Evolutionary conservation across 1,140 invertebrate genomes (phyloP), one percentile per base, ranked within the genome.

Genomic region (Batillaria attramentaria): DNA sequence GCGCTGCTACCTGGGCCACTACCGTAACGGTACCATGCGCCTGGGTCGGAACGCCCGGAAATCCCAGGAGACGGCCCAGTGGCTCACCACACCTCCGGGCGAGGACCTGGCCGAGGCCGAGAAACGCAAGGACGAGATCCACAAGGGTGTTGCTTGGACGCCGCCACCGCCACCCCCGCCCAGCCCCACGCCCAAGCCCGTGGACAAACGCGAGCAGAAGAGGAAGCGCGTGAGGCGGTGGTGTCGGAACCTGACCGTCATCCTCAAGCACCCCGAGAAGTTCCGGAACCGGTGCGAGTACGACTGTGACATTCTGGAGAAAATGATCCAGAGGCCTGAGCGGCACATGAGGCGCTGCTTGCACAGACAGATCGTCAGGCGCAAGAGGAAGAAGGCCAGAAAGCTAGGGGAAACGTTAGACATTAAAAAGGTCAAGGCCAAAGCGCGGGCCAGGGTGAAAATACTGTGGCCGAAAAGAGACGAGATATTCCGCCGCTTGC

Each of bases 1-100:
- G 57, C 33, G 39, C 16, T 75, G 73, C 73, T 62, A 57, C 37
- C 73, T 75, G 73, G 73, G 73, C 1, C 41, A 31, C 20, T 75
- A 42, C 73, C 50, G 57, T 35, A 75, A 75, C 73, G 73, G 73
- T 57, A 75, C 73, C 16, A 75, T 75, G 73, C 73, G 54, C 16
- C 54, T 42, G 24, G 73, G 73, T 0, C n/a, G 13, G 0, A n/a
- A 62, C 0, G 73, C 73, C 33, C 35, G 54, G 3, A 50, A 75
- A 57, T 41, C 54, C 0, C 73, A 60, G 35, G 4, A 65, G 33
- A 75, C 73, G 4, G 54, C 73, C 2, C 73, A 75, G 54, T 75
- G 73, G 73, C 73, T 75, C 16, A 18, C 8, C 54, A 65, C 31
- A 24, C 24, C 24, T 1, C 54, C 62, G 4, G 3, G 18, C 2